Evolutionary conservation across 1,140 invertebrate species (phyloP).

Genomic region (Drosophila ohnishii): DNA sequence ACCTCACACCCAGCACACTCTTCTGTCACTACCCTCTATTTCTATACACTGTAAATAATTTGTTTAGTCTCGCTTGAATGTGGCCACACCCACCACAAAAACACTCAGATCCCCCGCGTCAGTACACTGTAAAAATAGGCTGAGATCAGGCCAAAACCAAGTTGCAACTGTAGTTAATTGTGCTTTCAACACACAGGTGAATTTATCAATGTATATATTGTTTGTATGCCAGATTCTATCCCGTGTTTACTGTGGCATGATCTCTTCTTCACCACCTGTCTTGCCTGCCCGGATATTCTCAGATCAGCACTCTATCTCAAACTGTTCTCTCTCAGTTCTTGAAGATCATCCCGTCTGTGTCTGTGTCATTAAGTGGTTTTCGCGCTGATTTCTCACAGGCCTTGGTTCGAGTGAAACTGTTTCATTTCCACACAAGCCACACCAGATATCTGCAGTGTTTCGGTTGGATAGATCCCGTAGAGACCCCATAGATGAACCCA

Average conservation of each 20-base stretch:
- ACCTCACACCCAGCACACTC: slow-evolving; percentile 19
- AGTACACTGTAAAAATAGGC: slow-evolving; percentile 69
- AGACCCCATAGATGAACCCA: slow-evolving; percentile 10
- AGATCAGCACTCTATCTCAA: slow-evolving; percentile 33
- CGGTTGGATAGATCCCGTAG: slow-evolving; percentile 32
- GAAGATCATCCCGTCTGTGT: slow-evolving; percentile 27
- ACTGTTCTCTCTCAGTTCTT: slow-evolving; percentile 21
- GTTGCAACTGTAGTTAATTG: slow-evolving; percentile 76
- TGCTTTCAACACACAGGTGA: slow-evolving; percentile 75
- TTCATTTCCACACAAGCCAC: slow-evolving; percentile 21
- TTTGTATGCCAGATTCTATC: slow-evolving; percentile 50
- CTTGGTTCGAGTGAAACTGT: slow-evolving; percentile 24
- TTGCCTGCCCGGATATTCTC: slow-evolving; percentile 47
- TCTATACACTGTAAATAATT: slow-evolving; percentile 77
- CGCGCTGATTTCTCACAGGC: slow-evolving; percentile 21
- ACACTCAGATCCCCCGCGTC: slow-evolving; percentile 15
- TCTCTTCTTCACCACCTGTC: slow-evolving; percentile 40
- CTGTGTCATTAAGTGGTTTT: slow-evolving; percentile 8
- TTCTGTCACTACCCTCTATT: slow-evolving; percentile 36
- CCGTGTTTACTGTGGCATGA: slow-evolving; percentile 75
- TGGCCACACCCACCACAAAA: slow-evolving; percentile 13
- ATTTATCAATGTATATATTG: slow-evolving; percentile 55
- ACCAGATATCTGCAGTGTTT: slow-evolving; percentile 34
- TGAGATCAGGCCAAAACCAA: slow-evolving; percentile 53
- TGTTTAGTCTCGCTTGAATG: slow-evolving; percentile 62